Evolutionary conservation across 23 tunicate genomes (phyloP).

Genomic region (Corella eumyota): DNA sequence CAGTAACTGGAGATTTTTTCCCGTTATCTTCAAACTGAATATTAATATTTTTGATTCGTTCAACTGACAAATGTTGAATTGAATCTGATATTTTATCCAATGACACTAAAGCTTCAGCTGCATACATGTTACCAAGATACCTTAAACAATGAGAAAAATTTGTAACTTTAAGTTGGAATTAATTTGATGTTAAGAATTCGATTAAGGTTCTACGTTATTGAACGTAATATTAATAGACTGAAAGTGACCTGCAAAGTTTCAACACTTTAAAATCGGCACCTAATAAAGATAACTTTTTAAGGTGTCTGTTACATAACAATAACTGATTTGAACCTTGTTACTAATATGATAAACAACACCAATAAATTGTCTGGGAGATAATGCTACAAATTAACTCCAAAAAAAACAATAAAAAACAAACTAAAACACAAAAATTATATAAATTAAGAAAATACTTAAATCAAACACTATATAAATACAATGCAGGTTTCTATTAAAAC

Average conservation of each 20-base stretch:
- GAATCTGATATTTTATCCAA: conserved; percentile 82
- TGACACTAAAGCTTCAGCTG: conserved; percentile 74
- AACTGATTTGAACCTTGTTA: no score
- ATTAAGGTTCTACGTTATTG: neutral
- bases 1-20: conserved; percentile 32
- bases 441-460: neutral
- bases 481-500: neutral
- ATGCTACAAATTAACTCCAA: no score
- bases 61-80: conserved; percentile 46
- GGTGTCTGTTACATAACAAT: no score
- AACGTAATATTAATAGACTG: neutral
- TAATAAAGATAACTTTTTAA: no score
- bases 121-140: conserved; percentile 72
- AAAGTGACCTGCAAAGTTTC: neutral
- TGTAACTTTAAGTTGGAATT: neutral
- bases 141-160: conserved; percentile 3
- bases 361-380: no score
- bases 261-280: no score
- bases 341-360: no score
- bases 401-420: no score
- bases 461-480: neutral
- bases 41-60: conserved; percentile 21
- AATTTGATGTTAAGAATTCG: neutral
- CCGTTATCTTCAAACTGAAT: conserved; percentile 21
- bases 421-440: no score